Percentiles rank a stretch among this genome's conserved stretches.
Conservation (phyloP, 2,888 invertebrate genomes). For the Camptogramma bilineatum region DNA sequence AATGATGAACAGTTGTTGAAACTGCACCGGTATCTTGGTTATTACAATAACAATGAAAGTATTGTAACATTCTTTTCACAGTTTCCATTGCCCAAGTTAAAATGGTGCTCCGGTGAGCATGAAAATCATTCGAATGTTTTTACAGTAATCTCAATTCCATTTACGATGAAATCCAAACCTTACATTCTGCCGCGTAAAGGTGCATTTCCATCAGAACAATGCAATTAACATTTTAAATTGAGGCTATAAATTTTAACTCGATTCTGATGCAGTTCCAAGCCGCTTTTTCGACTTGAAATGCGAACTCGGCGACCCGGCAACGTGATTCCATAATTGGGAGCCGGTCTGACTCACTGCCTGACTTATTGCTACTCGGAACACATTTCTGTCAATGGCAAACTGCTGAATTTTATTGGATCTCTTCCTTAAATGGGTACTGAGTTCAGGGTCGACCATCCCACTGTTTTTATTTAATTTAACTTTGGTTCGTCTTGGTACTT, state of each 20-base stretch:
- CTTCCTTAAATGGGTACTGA: slow-evolving; percentile 37
- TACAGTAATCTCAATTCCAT: slow-evolving; percentile 11
- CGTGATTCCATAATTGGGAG: slow-evolving; percentile 32
- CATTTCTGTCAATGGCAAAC: slow-evolving; percentile 40
- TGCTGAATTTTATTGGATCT: slow-evolving; percentile 39
- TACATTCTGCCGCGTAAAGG: neutral
- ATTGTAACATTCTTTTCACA: slow-evolving; percentile 29
- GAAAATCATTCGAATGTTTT: slow-evolving; percentile 24
- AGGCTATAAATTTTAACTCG: slow-evolving; percentile 20
- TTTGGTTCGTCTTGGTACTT: neutral
- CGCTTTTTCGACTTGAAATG: slow-evolving; percentile 18
- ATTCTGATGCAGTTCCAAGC: slow-evolving; percentile 10
- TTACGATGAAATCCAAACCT: slow-evolving; percentile 14
- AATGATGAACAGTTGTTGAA: slow-evolving; percentile 17
- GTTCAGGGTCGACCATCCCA: slow-evolving; percentile 39
- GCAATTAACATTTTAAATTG: slow-evolving; percentile 11
- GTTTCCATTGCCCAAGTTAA: slow-evolving; percentile 24
- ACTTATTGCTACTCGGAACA: slow-evolving; percentile 33
- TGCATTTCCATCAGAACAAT: neutral
- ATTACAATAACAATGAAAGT: slow-evolving; percentile 39
- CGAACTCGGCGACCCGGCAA: slow-evolving; percentile 15
- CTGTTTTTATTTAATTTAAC: neutral
- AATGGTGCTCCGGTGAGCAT: slow-evolving; percentile 22
- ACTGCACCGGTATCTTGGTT: slow-evolving; percentile 19
- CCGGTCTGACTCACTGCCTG: slow-evolving; percentile 37